Evolutionary conservation across 2,113 vertebrate species (phyloP).

Genomic region (Clupea harengus): DNA sequence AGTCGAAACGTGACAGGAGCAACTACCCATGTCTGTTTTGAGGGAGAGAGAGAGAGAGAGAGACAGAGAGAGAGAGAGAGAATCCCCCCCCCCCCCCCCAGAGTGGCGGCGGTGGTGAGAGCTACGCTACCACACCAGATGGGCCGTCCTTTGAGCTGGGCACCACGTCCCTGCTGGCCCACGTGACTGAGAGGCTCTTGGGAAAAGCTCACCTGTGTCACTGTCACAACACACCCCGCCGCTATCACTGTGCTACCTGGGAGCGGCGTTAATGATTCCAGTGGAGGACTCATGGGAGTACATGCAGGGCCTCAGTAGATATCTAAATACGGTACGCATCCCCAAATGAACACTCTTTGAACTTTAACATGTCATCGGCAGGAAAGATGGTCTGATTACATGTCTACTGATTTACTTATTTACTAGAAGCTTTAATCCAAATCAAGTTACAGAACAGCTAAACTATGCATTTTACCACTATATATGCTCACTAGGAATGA

Average conservation of each 20-base stretch:
- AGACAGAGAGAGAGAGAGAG: neutral
- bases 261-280: neutral
- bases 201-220: conserved; percentile 45
- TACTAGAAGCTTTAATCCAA: neutral
- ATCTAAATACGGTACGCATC: neutral
- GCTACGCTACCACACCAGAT: conserved; percentile 18
- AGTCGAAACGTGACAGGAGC: neutral
- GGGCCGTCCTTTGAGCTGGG: conserved; percentile 14
- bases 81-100: neutral
- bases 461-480: neutral
- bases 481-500: too few species aligned
- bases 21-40: neutral
- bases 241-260: neutral
- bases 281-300: conserved; percentile 2
- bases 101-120: neutral
- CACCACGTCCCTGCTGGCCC: neutral
- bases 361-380: neutral
- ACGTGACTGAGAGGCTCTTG: conserved; percentile 13
- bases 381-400: neutral
- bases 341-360: neutral
- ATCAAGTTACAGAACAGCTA: neutral
- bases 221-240: neutral
- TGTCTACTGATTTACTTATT: neutral
- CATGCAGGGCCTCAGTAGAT: neutral
- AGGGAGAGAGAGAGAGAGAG: neutral